Evolutionary conservation across 2,113 vertebrate genomes (phyloP).

Genomic region (Nipponia nippon): DNA sequence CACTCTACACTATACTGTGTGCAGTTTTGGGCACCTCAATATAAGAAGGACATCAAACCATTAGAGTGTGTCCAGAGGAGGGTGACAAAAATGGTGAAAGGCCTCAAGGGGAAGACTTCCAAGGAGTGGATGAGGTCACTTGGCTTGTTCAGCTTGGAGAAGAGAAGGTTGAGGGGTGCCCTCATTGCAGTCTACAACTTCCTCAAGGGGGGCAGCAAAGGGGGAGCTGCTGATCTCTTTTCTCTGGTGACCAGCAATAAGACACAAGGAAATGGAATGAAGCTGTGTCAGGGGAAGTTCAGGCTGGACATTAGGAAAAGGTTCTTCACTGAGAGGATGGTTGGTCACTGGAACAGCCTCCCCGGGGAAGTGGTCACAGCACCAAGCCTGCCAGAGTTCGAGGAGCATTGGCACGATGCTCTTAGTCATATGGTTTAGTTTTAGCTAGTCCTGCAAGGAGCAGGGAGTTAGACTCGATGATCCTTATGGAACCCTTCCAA

Average conservation of each 20-base stretch:
- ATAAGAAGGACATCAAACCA: neutral
- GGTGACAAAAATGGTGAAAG: neutral
- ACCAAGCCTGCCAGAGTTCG: neutral
- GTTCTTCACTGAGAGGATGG: neutral
- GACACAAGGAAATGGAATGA: neutral
- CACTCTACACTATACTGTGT: too few relatives aligned
- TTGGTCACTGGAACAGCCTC: neutral
- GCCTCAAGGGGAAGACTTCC: neutral
- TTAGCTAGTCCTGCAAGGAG: neutral
- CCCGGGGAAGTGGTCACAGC: too few relatives aligned
- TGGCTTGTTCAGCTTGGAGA: neutral
- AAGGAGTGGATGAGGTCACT: neutral
- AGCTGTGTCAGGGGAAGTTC: neutral
- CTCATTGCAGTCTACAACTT: neutral
- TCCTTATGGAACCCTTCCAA: neutral
- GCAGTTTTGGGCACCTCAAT: neutral
- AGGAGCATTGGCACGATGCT: neutral
- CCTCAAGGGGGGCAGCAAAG: neutral
- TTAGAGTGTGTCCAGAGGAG: neutral
- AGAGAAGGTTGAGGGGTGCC: neutral
- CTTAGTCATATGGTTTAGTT: neutral
- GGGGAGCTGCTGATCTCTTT: neutral
- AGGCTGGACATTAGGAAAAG: neutral
- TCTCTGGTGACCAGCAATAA: neutral
- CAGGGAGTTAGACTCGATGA: neutral